These are phyloP conservation scores for Kryphioiulus occultus DNA, from an alignment of 2,888 invertebrate genomes.

Conservation along the genomic window DNA sequence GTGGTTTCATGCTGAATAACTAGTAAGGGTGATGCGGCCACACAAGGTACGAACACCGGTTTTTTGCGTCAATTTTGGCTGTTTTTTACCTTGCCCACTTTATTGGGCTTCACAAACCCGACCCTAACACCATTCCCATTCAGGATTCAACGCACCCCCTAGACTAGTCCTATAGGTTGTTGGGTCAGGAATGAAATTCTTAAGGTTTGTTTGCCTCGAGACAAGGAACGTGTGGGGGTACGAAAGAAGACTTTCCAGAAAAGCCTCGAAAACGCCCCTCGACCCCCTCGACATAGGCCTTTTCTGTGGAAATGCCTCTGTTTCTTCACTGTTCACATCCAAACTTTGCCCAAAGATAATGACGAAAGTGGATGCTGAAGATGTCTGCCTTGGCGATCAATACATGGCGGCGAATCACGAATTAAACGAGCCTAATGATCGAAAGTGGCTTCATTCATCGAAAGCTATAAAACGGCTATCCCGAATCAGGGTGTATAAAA, in stretches of 20 bases:
- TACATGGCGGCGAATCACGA: background rate
- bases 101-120: background rate
- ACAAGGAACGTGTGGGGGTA: background rate
- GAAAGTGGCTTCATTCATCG: conserved; percentile 35
- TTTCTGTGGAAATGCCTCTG: no score
- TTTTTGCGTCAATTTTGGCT: background rate
- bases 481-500: background rate
- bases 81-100: background rate
- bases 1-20: background rate
- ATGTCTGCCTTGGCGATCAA: background rate
- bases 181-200: conserved; percentile 29
- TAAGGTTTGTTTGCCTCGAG: background rate
- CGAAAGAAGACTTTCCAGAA: background rate
- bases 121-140: background rate
- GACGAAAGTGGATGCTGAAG: background rate
- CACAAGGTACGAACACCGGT: background rate
- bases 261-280: background rate
- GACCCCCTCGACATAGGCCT: background rate
- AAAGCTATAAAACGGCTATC: background rate
- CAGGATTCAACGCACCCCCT: background rate
- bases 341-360: background rate
- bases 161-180: conserved; percentile 19
- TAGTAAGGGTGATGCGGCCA: background rate
- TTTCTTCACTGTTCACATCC: no score
- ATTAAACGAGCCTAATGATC: background rate